Percentiles rank a stretch among this genome's conserved stretches.
Conservation (phyloP, 1,140 invertebrate genomes). For the Zaprionus davidi region DNA sequence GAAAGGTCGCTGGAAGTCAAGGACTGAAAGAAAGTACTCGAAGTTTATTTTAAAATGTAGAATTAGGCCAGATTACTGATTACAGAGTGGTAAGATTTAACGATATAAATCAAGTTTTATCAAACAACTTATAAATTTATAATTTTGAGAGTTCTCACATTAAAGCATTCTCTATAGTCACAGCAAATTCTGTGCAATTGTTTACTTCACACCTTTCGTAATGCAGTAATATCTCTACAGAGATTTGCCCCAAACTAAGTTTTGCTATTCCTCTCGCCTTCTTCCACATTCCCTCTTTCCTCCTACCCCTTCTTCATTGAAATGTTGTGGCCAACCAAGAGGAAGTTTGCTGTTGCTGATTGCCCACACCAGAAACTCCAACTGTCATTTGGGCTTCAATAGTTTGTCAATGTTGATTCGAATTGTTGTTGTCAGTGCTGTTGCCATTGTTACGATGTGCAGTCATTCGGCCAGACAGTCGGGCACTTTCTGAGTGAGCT, state of each 20-base stretch:
- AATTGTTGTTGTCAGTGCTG: constrained; percentile 37
- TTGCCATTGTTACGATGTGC: constrained; percentile 68
- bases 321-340: constrained; percentile 18
- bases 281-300: neutral
- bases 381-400: constrained; percentile 29
- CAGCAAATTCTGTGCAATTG: neutral
- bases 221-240: constrained; percentile 2
- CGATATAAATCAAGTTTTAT: too few relatives aligned
- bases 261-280: neutral
- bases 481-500: constrained; percentile 39
- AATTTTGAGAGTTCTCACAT: neutral
- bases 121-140: neutral
- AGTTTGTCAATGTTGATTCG: constrained; percentile 49
- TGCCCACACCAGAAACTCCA: constrained; percentile 12
- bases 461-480: constrained; percentile 33
- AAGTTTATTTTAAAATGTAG: neutral
- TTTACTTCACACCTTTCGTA: constrained; percentile 13
- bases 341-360: constrained; percentile 38
- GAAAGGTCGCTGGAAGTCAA: neutral
- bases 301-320: neutral
- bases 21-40: neutral
- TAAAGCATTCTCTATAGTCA: neutral
- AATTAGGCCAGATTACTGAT: too few relatives aligned
- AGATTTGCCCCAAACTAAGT: neutral
- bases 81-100: too few relatives aligned